Evolutionary conservation across 2,888 invertebrate genomes (phyloP).

Genomic region (Nymphalis urticae): DNA sequence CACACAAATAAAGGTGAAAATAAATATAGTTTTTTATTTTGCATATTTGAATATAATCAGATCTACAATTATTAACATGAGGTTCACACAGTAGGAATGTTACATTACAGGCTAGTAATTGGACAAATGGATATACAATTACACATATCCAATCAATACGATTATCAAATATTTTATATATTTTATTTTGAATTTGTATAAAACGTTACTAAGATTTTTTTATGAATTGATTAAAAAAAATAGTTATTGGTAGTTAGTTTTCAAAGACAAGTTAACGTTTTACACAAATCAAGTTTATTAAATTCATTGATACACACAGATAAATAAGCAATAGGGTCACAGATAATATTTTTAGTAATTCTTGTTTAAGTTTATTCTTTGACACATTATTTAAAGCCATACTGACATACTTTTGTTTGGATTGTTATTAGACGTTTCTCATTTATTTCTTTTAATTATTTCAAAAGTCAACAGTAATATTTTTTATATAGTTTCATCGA

Average conservation of each 20-base stretch:
- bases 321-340: slow-evolving; percentile 7
- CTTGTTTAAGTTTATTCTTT: background rate
- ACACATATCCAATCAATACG: slow-evolving; percentile 16
- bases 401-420: background rate
- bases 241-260: background rate
- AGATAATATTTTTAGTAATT: slow-evolving; percentile 9
- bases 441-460: background rate
- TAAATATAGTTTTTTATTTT: slow-evolving; percentile 49
- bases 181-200: background rate
- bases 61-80: slow-evolving; percentile 46
- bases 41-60: slow-evolving; percentile 41
- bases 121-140: slow-evolving; percentile 30
- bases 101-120: slow-evolving; percentile 30
- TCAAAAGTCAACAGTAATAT: background rate
- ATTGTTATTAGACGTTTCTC: background rate
- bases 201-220: background rate
- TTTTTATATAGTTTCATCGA: too few relatives aligned
- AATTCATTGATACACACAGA: slow-evolving; percentile 14
- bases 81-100: slow-evolving; percentile 55
- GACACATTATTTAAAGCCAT: slow-evolving; percentile 10
- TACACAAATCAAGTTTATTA: background rate
- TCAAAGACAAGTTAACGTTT: background rate
- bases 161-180: background rate
- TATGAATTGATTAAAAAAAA: background rate
- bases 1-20: slow-evolving; percentile 18